Conservation (phyloP, 1,140 invertebrate genomes). For the Colletes gigas region DNA sequence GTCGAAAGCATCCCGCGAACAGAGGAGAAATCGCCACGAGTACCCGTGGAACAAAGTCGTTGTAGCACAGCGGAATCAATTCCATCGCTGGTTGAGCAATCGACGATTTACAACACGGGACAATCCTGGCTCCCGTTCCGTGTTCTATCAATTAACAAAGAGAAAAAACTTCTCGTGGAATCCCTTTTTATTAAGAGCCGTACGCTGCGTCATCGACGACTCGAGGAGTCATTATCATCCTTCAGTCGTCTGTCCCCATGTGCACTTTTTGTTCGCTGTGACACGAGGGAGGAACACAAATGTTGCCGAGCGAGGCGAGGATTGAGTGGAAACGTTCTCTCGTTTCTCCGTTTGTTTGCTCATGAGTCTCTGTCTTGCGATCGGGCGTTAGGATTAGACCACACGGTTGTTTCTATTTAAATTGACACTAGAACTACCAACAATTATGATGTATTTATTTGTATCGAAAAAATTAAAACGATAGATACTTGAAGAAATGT, state of each 20-base stretch:
- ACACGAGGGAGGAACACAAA: not conserved
- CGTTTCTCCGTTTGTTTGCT: no score
- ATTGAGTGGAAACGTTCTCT: no score
- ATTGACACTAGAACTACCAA: no score
- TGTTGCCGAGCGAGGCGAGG: no score
- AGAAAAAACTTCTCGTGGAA: not conserved
- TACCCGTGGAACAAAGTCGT: not conserved
- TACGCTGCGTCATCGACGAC: not conserved
- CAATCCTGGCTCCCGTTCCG: not conserved
- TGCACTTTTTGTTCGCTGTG: not conserved
- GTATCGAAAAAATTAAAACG: no score
- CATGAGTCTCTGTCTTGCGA: no score
- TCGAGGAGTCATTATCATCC: not conserved
- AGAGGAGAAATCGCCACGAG: conserved; percentile 30
- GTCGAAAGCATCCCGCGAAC: conserved; percentile 1
- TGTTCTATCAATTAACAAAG: not conserved
- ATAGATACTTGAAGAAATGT: no score
- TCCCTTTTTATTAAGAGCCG: not conserved
- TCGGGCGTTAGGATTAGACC: no score
- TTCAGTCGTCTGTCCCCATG: not conserved
- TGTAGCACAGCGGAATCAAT: conserved; percentile 16
- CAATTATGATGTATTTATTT: no score
- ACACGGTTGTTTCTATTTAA: no score
- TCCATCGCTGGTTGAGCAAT: conserved; percentile 21
- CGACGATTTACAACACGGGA: not conserved